phyloP scores from a whole-genome alignment of 2,113 vertebrate genomes.

The Zingel zingel region DNA sequence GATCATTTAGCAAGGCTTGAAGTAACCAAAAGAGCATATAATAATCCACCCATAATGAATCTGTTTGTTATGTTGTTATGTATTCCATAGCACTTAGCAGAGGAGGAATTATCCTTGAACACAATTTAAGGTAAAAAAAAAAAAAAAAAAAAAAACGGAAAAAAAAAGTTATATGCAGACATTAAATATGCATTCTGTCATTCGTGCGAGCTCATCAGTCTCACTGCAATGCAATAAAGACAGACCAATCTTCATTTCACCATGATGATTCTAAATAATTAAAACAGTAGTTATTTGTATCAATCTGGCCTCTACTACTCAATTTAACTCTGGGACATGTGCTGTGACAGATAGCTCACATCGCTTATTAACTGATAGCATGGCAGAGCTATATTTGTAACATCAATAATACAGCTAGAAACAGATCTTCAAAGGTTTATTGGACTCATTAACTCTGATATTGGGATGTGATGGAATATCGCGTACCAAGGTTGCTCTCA shows the following conservation, averaged over 20 bases:
- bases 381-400: constrained; percentile 54
- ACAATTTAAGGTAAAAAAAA: constrained; percentile 30
- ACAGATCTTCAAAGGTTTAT: constrained; percentile 60
- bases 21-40: constrained; percentile 18
- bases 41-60: constrained; percentile 7
- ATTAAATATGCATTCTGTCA: constrained; percentile 70
- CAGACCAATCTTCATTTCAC: constrained; percentile 62
- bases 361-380: constrained; percentile 67
- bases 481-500: constrained; percentile 29
- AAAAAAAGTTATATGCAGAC: constrained; percentile 24
- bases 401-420: constrained; percentile 69
- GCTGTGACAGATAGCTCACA: constrained; percentile 65
- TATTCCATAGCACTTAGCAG: constrained; percentile 14
- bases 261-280: constrained; percentile 74
- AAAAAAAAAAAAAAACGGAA: not conserved
- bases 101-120: constrained; percentile 35
- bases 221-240: constrained; percentile 43
- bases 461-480: constrained; percentile 55
- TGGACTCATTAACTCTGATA: constrained; percentile 71
- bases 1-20: constrained; percentile 21
- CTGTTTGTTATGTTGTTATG: constrained; percentile 27
- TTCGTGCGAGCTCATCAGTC: constrained; percentile 44
- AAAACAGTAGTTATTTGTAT: constrained; percentile 71
- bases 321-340: constrained; percentile 59
- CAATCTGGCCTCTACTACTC: constrained; percentile 61